Evolutionary conservation across 2,797 vertebrate genomes (phyloP), one percentile per base, ranked within the genome.

Genomic region (Cyclopterus lumpus): DNA sequence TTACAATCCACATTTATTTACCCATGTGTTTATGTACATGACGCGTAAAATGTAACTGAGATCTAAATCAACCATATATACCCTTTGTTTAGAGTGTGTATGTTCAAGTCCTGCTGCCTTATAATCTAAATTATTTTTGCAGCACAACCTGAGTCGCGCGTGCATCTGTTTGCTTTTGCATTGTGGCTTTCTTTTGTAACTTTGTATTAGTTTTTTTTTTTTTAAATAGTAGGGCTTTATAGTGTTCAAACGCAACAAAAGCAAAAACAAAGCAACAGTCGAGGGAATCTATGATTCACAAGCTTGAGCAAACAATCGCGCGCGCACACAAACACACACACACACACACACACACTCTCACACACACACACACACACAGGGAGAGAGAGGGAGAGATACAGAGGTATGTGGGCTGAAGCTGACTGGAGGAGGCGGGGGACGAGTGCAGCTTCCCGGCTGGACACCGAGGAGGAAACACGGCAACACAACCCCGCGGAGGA

Each of bases 271-370:
- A 80, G 78, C 73, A 42, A 82, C 67, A 55, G 75, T 76, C 61
- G 64, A 22, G 58, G 75, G 71, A 73, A 84, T 87, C 88, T 85
- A 62, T 87, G 77, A 87, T 90, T 91, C 81, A 83, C 80, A 74
- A 77, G 84, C 90, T 69, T 87, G 71, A 83, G 82, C 87, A 92
- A 93, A 93, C 90, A 84, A 60, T 75, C 68, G 18, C 42, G 4
- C 65, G 24, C 65, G 24, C 67, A 62, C 71, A 36, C 66, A 42
- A 57, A 65, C 26, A 11, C n/a, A 28, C n/a, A 10, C 36, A 38
- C 36, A 11, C 36, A 11, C 36, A 11, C 36, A 5, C 40, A 2
- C 40, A 38, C 36, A 38, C 36, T 38, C 36, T 38, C 36, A 38
- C 36, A 38, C 36, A 15, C 10, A 42, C 70, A 81, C 65, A 57